A percentile compares a stretch with the other conserved stretches of the same genome.
Evolutionary conservation across 1,140 invertebrate genomes (phyloP).

Genomic region (Zaprionus davidi): DNA sequence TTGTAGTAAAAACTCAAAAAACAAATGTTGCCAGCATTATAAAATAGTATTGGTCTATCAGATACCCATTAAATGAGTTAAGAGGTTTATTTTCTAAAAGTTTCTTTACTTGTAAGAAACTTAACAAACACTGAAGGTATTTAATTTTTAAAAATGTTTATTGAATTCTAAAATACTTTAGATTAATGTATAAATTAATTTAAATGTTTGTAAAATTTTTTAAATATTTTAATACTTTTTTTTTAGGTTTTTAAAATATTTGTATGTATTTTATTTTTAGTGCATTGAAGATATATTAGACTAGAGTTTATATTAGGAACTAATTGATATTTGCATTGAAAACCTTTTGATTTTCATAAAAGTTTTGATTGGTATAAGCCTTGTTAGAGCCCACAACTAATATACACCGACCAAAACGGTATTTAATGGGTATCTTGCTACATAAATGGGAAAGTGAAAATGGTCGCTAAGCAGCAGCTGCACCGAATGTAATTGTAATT

Average conservation of each 20-base stretch:
- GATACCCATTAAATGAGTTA: not conserved
- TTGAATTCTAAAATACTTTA: no score
- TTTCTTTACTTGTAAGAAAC: no score
- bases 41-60: not conserved
- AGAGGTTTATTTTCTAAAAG: accelerated
- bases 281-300: no score
- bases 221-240: no score
- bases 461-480: constrained; percentile 55
- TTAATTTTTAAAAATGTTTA: no score
- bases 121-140: no score
- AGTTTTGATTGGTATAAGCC: not conserved
- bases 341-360: not conserved
- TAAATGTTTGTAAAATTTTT: no score
- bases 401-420: not conserved
- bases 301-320: no score
- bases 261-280: no score
- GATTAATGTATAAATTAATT: no score
- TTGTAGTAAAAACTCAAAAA: constrained; percentile 18
- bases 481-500: constrained; percentile 76
- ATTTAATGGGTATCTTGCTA: not conserved
- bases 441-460: constrained; percentile 59
- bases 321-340: constrained; percentile 40
- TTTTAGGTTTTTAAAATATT: no score
- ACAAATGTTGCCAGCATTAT: not conserved
- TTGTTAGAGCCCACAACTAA: not conserved